Percentiles rank a stretch among this genome's conserved stretches.
Conservation (phyloP, 2,113 vertebrate species). For the Phocoena phocoena region DNA sequence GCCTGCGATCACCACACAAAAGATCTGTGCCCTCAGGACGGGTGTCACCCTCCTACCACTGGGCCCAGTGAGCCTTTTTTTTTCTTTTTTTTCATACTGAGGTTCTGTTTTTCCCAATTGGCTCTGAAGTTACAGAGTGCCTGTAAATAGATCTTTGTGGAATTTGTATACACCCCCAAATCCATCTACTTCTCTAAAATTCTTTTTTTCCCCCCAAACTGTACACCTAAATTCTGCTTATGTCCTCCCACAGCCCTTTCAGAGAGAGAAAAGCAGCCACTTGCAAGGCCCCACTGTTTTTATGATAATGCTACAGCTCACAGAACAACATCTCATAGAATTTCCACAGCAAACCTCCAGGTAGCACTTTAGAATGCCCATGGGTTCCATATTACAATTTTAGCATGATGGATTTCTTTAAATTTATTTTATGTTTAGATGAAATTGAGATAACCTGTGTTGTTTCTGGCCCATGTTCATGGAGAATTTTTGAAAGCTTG, state of each 20-base stretch:
- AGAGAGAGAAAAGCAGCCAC: not conserved
- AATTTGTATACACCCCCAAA: not conserved
- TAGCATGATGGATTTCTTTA: slow-evolving; percentile 55
- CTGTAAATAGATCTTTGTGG: not conserved
- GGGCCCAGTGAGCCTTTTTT: not conserved
- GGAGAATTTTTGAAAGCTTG: slow-evolving; percentile 53
- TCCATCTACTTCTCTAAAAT: not conserved
- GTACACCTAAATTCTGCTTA: not conserved
- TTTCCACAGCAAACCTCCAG: slow-evolving; percentile 56
- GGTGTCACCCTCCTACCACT: not conserved
- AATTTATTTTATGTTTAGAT: slow-evolving; percentile 61
- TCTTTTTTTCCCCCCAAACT: not conserved
- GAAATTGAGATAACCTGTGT: slow-evolving; percentile 28
- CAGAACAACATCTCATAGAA: not conserved
- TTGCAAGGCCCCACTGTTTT: slow-evolving; percentile 26
- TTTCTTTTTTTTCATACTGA: not conserved
- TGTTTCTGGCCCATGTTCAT: slow-evolving; percentile 57
- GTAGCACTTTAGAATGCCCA: slow-evolving; percentile 39
- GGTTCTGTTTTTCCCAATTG: not conserved
- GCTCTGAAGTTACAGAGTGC: not conserved
- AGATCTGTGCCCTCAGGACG: not conserved
- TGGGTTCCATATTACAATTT: slow-evolving; percentile 69
- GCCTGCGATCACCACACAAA: not conserved
- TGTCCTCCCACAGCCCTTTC: not conserved
- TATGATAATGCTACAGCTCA: not conserved